phyloP scores from a whole-genome alignment of 2,797 vertebrate species.

The Acanthiza pusilla region DNA sequence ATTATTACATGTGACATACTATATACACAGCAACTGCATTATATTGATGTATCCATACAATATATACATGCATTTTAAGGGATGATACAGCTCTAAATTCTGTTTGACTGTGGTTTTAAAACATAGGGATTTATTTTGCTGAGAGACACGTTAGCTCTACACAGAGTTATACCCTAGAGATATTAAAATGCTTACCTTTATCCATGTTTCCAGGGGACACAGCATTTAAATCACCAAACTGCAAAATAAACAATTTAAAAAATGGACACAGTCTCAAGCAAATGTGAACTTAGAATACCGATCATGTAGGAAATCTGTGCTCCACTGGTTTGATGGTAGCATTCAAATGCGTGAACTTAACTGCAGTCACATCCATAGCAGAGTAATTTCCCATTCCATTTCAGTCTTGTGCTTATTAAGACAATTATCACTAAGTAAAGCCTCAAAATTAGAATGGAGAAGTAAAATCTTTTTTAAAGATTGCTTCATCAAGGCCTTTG shows the following conservation, averaged over 20 bases:
- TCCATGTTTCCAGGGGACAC: constrained; percentile 82
- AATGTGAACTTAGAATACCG: neutral
- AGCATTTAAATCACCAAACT: constrained; percentile 83
- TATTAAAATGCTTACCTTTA: constrained; percentile 74
- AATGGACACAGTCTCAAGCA: neutral
- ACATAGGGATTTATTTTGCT: neutral
- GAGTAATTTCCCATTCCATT: neutral
- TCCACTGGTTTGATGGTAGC: neutral
- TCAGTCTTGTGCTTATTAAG: neutral
- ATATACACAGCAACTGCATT: neutral
- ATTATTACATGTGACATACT: neutral
- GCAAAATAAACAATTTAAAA: constrained; percentile 60
- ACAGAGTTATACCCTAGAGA: neutral
- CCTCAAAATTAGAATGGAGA: neutral
- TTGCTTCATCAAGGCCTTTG: neutral
- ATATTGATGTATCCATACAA: neutral
- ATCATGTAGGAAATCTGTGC: neutral
- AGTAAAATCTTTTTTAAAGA: neutral
- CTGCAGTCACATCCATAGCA: neutral
- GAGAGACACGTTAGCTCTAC: neutral
- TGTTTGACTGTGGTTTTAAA: neutral
- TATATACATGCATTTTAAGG: neutral
- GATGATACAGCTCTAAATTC: neutral
- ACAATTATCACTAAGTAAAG: constrained; percentile 18
- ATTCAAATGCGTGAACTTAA: neutral